phyloP scores from a whole-genome alignment of 2,888 invertebrate species.

The Plutella xylostella region DNA sequence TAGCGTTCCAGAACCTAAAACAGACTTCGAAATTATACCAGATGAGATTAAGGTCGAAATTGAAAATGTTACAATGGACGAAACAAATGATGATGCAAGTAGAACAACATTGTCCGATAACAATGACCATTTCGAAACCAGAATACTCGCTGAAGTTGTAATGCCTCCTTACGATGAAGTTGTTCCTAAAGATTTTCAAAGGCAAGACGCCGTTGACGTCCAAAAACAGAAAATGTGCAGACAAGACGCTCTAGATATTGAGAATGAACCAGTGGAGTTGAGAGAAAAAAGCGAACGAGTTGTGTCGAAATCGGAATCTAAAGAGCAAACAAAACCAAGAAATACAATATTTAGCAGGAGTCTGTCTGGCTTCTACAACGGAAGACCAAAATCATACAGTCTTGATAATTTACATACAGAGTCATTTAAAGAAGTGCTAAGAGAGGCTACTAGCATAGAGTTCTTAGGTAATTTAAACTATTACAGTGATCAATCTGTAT shows the following conservation, averaged over 20 bases:
- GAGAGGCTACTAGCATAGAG: constrained; percentile 56
- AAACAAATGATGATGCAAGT: constrained; percentile 41
- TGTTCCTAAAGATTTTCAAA: not conserved
- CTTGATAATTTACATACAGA: constrained; percentile 45
- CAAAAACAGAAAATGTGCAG: not conserved
- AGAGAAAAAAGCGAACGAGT: constrained; percentile 21
- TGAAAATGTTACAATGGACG: constrained; percentile 44
- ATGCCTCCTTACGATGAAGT: constrained; percentile 19
- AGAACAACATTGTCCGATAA: constrained; percentile 21
- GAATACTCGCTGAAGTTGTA: constrained; percentile 25
- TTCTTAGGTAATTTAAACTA: constrained; percentile 30
- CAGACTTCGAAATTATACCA: constrained; percentile 15
- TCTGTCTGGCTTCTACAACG: constrained; percentile 41
- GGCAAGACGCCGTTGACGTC: not conserved
- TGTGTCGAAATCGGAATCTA: constrained; percentile 34
- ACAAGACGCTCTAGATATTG: constrained; percentile 4
- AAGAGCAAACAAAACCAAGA: constrained; percentile 23
- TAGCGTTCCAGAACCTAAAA: constrained; percentile 23
- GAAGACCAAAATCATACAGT: constrained; percentile 58
- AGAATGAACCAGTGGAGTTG: not conserved
- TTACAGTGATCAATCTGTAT: constrained; percentile 39
- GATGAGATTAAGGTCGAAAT: constrained; percentile 35
- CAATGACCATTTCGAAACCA: constrained; percentile 18
- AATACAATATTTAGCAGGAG: constrained; percentile 36
- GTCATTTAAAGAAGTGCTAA: constrained; percentile 39